These are phyloP conservation scores for Steinernema hermaphroditum DNA, from an alignment of 2,888 invertebrate species.

Conservation along the genomic window DNA sequence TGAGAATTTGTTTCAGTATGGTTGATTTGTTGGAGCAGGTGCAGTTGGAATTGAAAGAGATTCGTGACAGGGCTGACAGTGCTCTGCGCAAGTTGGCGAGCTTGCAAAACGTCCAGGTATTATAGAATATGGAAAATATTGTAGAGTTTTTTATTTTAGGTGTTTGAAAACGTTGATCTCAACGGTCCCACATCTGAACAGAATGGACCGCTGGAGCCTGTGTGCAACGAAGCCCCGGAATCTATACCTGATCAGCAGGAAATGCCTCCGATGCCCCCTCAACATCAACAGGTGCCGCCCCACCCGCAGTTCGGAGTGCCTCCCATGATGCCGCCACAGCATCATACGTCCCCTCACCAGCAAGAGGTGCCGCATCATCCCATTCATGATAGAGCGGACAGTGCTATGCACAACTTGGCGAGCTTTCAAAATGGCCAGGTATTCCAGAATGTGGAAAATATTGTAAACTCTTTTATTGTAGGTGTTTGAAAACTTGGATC, in stretches of 20 bases:
- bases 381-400: neutral
- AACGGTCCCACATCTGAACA: too few relatives aligned
- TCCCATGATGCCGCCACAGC: neutral
- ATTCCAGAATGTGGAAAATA: too few relatives aligned
- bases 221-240: too few relatives aligned
- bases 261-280: neutral
- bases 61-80: neutral
- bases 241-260: neutral
- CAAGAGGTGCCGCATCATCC: too few relatives aligned
- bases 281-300: neutral
- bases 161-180: too few relatives aligned
- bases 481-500: too few relatives aligned
- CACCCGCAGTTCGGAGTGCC: neutral
- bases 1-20: constrained; percentile 25
- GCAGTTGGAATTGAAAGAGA: neutral
- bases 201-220: neutral
- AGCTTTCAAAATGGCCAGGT: neutral
- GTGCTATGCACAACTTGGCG: neutral
- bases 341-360: too few relatives aligned
- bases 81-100: neutral
- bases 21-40: neutral
- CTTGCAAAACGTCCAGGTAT: neutral
- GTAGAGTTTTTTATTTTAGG: too few relatives aligned
- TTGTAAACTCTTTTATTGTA: too few relatives aligned
- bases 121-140: too few relatives aligned